phyloP scores from a whole-genome alignment of 2,797 vertebrate species.

The Neostethus bicornis region DNA sequence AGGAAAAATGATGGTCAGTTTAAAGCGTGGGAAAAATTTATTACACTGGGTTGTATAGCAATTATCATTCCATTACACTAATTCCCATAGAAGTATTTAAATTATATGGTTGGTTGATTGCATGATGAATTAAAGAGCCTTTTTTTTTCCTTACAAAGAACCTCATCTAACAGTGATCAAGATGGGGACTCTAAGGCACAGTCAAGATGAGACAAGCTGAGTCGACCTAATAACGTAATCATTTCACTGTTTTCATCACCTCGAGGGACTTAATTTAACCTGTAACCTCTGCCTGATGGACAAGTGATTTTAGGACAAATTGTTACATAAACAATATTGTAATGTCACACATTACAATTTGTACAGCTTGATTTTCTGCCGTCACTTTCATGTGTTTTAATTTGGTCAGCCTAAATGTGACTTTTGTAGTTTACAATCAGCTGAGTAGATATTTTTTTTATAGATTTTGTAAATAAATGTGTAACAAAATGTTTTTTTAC shows the following conservation, averaged over 20 bases:
- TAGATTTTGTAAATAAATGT: neutral
- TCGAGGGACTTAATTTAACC: constrained; percentile 60
- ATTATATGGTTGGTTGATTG: constrained; percentile 87
- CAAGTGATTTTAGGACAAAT: constrained; percentile 73
- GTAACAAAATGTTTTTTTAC: no score
- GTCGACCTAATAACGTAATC: constrained; percentile 63
- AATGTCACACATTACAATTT: constrained; percentile 28
- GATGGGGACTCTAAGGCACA: constrained; percentile 62
- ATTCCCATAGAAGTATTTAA: constrained; percentile 86
- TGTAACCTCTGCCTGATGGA: constrained; percentile 61
- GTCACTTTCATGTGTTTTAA: constrained; percentile 31
- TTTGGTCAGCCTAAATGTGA: constrained; percentile 21
- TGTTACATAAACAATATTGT: constrained; percentile 21
- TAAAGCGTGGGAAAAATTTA: constrained; percentile 74
- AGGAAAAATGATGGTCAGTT: constrained; percentile 69
- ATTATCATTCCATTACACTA: constrained; percentile 85
- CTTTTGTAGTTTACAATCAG: constrained; percentile 58
- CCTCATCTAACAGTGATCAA: constrained; percentile 69
- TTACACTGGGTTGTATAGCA: constrained; percentile 79
- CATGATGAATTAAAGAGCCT: constrained; percentile 82
- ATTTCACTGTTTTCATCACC: constrained; percentile 64
- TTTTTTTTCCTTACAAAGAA: constrained; percentile 71
- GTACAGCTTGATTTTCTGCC: constrained; percentile 14
- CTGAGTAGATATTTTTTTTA: neutral
- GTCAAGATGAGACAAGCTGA: constrained; percentile 68